Evolutionary conservation across 2,888 invertebrate genomes (phyloP).

Genomic region (Tridacna crocea): DNA sequence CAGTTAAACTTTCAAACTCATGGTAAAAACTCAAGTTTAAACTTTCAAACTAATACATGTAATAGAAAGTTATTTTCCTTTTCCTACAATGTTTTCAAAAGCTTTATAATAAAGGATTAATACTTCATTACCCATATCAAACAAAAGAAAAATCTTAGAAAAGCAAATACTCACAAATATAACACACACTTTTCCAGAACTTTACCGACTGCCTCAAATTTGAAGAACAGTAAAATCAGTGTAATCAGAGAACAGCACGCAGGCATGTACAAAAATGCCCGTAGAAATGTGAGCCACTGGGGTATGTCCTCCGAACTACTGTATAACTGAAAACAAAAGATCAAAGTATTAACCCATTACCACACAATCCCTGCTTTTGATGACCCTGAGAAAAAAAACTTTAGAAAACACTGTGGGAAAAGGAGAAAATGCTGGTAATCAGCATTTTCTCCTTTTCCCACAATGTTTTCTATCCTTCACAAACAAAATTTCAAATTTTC

Average conservation of each 20-base stretch:
- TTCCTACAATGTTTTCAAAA: too few relatives aligned
- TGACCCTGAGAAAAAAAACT: too few relatives aligned
- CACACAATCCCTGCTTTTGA: not conserved
- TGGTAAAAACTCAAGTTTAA: too few relatives aligned
- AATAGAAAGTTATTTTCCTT: too few relatives aligned
- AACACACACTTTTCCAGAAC: constrained; percentile 62
- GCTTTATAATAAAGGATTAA: too few relatives aligned
- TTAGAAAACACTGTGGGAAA: constrained; percentile 3
- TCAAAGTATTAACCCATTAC: not conserved
- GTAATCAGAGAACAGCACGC: constrained; percentile 61
- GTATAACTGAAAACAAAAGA: constrained; percentile 63
- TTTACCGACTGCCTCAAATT: constrained; percentile 60
- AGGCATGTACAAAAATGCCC: constrained; percentile 61
- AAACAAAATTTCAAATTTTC: too few relatives aligned
- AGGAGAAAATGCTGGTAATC: too few relatives aligned
- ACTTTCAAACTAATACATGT: too few relatives aligned
- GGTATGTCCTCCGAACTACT: constrained; percentile 54
- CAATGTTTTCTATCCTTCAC: too few relatives aligned
- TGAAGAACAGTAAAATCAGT: constrained; percentile 64
- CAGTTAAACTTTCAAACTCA: too few relatives aligned
- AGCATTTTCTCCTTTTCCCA: constrained; percentile 9
- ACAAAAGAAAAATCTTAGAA: too few relatives aligned
- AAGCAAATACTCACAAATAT: constrained; percentile 55
- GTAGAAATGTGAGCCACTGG: constrained; percentile 39
- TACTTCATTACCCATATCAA: too few relatives aligned